phyloP scores from a whole-genome alignment of 1,140 invertebrate species.

The Zaprionus africanus region DNA sequence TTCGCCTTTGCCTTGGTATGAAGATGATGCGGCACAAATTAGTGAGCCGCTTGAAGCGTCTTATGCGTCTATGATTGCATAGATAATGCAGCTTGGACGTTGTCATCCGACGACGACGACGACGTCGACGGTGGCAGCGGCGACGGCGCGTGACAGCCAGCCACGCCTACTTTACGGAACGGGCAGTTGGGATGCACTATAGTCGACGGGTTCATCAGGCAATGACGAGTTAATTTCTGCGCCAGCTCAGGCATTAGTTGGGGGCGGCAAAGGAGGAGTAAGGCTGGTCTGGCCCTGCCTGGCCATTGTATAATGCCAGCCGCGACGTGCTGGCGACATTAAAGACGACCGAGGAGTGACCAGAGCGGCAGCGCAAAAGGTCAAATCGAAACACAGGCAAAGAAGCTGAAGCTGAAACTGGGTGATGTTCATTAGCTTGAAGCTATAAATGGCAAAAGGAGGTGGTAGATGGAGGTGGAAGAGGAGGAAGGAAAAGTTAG shows the following conservation, averaged over 20 bases:
- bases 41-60: slow-evolving; percentile 6
- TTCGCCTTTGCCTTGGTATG: slow-evolving; percentile 30
- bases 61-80: slow-evolving; percentile 37
- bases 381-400: slow-evolving; percentile 40
- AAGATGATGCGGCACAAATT: slow-evolving; percentile 67
- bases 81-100: slow-evolving; percentile 61
- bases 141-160: slow-evolving; percentile 68
- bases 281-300: slow-evolving; percentile 21
- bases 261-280: slow-evolving; percentile 17
- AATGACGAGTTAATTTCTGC: slow-evolving; percentile 80
- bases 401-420: slow-evolving; percentile 54
- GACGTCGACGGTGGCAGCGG: slow-evolving; percentile 66
- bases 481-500: neutral
- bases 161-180: slow-evolving; percentile 41
- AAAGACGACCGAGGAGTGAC: slow-evolving; percentile 75
- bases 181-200: too few species aligned
- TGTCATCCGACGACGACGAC: slow-evolving; percentile 57
- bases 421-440: slow-evolving; percentile 82
- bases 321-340: slow-evolving; percentile 65
- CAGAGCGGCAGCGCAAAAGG: slow-evolving; percentile 59
- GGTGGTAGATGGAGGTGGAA: neutral
- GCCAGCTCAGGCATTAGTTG: slow-evolving; percentile 74
- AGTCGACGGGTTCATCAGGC: slow-evolving; percentile 55
- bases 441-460: slow-evolving; percentile 56
- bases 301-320: slow-evolving; percentile 59